Conservation (phyloP, 2,888 invertebrate species). For the Luperina nickerlii region DNA sequence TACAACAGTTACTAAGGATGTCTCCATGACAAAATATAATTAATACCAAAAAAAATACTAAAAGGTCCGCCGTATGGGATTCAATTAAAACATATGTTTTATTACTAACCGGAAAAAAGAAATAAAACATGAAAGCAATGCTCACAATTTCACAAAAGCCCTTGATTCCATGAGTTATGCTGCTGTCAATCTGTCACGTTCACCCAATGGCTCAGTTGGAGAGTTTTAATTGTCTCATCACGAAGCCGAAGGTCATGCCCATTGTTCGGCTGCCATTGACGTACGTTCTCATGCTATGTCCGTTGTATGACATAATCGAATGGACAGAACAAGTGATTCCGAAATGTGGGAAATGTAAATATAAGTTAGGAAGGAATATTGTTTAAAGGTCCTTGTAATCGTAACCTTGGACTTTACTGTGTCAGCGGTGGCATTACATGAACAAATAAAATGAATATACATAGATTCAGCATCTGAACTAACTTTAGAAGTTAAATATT, state of each 20-base stretch:
- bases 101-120: slow-evolving; percentile 6
- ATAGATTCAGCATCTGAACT: slow-evolving; percentile 7
- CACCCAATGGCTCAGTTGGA: slow-evolving; percentile 49
- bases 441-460: slow-evolving; percentile 27
- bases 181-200: slow-evolving; percentile 50
- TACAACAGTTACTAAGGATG: background rate
- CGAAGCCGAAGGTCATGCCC: slow-evolving; percentile 54
- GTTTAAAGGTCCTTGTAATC: slow-evolving; percentile 4
- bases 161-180: slow-evolving; percentile 43
- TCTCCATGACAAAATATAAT: background rate
- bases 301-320: slow-evolving; percentile 54
- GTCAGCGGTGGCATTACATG: slow-evolving; percentile 7
- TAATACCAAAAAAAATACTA: background rate
- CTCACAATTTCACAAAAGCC: slow-evolving; percentile 48
- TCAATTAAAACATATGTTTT: slow-evolving; percentile 25
- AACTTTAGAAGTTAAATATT: slow-evolving; percentile 17
- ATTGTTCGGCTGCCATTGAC: slow-evolving; percentile 60
- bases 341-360: slow-evolving; percentile 36
- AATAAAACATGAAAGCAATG: slow-evolving; percentile 34
- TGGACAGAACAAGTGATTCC: slow-evolving; percentile 27
- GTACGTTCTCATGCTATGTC: slow-evolving; percentile 56
- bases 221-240: slow-evolving; percentile 59
- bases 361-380: slow-evolving; percentile 13
- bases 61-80: background rate
- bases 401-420: slow-evolving; percentile 16